A percentile compares a stretch with the other conserved stretches of the same genome.
Evolutionary conservation across 2,888 invertebrate genomes (phyloP).

Genomic region (Heliconius ismenius): DNA sequence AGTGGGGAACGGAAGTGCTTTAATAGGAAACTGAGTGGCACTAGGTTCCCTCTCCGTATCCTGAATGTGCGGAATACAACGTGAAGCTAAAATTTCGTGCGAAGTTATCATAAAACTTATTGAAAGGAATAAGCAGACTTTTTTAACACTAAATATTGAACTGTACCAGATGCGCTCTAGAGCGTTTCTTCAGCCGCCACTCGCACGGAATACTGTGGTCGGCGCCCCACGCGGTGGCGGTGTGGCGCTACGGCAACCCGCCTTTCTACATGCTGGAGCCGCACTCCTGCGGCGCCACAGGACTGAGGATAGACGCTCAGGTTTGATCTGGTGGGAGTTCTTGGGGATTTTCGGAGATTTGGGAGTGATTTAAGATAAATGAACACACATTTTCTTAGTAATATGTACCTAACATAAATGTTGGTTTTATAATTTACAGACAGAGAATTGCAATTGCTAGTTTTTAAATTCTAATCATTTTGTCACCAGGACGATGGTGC

Average conservation of each 20-base stretch:
- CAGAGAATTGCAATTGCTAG: too few species aligned
- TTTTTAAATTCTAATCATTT: background rate
- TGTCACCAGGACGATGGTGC: constrained; percentile 70
- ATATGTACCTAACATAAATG: too few species aligned
- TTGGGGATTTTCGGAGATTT: background rate
- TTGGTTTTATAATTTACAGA: too few species aligned
- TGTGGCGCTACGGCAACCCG: constrained; percentile 67
- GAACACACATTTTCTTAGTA: too few species aligned
- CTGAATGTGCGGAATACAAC: too few species aligned
- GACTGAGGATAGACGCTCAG: constrained; percentile 64
- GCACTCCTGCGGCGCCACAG: constrained; percentile 69
- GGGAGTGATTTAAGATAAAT: background rate
- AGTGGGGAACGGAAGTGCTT: too few species aligned
- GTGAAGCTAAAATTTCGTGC: too few species aligned
- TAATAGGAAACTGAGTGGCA: too few species aligned
- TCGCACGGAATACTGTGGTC: constrained; percentile 81
- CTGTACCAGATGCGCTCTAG: constrained; percentile 63
- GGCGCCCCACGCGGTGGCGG: constrained; percentile 66
- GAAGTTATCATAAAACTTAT: too few species aligned
- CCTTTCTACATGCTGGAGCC: constrained; percentile 74
- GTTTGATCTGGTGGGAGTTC: constrained; percentile 44
- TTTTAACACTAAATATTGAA: too few species aligned
- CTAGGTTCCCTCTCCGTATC: too few species aligned
- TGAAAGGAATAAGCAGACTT: too few species aligned
- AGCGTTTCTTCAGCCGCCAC: constrained; percentile 81